These are phyloP conservation scores for Halcyon leucocephala DNA, from an alignment of 2,797 vertebrate species.

Conservation along the genomic window DNA sequence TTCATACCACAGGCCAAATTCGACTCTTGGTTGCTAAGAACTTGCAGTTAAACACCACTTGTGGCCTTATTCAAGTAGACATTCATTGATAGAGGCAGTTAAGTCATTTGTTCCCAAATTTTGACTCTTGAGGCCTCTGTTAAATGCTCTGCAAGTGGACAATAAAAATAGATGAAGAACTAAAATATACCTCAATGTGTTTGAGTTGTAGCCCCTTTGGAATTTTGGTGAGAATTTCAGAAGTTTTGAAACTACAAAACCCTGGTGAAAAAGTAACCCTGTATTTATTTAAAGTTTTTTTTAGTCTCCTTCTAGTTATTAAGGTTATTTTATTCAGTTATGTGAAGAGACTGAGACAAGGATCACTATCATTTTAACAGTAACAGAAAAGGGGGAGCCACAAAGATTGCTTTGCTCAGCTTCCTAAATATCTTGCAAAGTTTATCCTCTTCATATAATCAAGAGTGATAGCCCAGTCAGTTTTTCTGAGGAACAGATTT, in stretches of 20 bases:
- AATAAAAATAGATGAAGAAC: not conserved
- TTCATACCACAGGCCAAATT: not conserved
- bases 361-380: not conserved
- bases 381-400: not conserved
- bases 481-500: not conserved
- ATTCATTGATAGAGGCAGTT: not conserved
- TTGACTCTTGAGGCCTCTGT: not conserved
- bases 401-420: not conserved
- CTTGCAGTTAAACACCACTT: not conserved
- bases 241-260: not conserved
- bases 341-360: not conserved
- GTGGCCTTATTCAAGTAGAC: not conserved
- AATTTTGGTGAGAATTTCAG: not conserved
- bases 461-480: not conserved
- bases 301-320: not conserved
- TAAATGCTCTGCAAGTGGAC: not conserved
- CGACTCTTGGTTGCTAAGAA: not conserved
- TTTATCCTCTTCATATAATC: not conserved
- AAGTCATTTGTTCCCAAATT: not conserved
- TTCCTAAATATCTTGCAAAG: not conserved
- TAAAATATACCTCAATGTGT: not conserved
- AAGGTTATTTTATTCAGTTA: not conserved
- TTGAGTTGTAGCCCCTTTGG: not conserved
- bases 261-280: not conserved
- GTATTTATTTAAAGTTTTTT: not conserved